A percentile compares a stretch with the other conserved stretches of the same genome.
Evolutionary conservation across 2,888 invertebrate species (phyloP).

Genomic region (Pediacus dermestoides): DNA sequence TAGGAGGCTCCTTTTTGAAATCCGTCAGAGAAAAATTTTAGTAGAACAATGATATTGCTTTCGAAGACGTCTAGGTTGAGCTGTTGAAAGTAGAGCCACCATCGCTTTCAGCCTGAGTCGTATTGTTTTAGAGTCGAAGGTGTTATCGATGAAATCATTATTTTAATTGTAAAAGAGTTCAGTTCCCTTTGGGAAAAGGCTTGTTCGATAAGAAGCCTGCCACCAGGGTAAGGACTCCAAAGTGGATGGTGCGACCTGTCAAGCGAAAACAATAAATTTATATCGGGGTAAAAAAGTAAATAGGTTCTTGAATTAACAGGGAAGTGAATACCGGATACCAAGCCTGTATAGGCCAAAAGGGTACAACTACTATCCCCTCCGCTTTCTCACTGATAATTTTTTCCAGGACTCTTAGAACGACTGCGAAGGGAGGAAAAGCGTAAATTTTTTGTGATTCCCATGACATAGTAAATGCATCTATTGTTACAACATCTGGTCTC

Average conservation of each 20-base stretch:
- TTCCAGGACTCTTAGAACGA: background rate
- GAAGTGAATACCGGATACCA: slow-evolving; percentile 1
- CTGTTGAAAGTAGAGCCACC: background rate
- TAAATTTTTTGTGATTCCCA: background rate
- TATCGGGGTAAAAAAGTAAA: background rate
- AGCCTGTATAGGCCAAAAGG: background rate
- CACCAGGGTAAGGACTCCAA: slow-evolving; percentile 1
- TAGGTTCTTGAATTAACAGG: slow-evolving; percentile 1
- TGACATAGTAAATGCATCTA: background rate
- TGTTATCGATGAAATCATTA: background rate
- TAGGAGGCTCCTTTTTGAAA: background rate
- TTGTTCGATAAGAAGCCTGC: slow-evolving; percentile 1
- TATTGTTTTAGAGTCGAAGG: background rate
- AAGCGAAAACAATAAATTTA: background rate
- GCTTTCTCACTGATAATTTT: slow-evolving; percentile 1
- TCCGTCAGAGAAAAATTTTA: background rate
- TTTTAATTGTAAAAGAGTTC: background rate
- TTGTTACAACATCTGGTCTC: slow-evolving; percentile 1
- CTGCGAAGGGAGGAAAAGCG: slow-evolving; percentile 1
- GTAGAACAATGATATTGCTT: background rate
- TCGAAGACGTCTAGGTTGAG: background rate
- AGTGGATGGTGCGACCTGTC: background rate
- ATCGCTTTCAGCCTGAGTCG: background rate
- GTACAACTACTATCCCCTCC: slow-evolving; percentile 1
- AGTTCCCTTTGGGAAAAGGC: background rate